These are phyloP conservation scores for Falcunculus frontatus DNA, from an alignment of 2,113 vertebrate genomes.

Conservation along the genomic window DNA sequence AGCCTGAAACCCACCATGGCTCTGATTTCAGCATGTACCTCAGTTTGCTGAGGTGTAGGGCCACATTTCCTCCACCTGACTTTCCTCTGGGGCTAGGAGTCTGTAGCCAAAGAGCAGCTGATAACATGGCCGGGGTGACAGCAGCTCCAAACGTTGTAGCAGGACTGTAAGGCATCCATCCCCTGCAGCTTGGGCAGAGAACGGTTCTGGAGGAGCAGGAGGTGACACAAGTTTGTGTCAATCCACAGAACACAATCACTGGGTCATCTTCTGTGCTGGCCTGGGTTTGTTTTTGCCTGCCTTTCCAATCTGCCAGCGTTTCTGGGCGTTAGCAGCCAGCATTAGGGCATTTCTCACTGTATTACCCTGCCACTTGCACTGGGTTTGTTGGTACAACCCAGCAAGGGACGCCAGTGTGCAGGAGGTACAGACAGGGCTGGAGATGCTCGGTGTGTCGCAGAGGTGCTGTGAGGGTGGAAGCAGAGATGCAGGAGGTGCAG, in stretches of 20 bases:
- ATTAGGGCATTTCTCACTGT: background rate
- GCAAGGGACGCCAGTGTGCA: fast-evolving
- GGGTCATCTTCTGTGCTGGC: background rate
- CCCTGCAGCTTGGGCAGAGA: background rate
- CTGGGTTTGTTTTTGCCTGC: background rate
- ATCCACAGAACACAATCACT: background rate
- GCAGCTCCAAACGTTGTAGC: background rate
- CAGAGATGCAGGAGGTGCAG: background rate
- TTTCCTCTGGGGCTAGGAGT: background rate
- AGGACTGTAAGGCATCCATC: background rate
- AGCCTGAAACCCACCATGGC: background rate
- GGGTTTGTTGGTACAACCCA: background rate
- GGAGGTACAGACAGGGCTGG: background rate
- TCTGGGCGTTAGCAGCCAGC: background rate
- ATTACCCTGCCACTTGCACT: background rate
- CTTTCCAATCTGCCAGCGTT: background rate
- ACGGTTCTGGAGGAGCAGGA: background rate
- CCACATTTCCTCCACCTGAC: background rate
- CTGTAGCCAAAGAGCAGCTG: background rate
- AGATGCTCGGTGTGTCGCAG: fast-evolving
- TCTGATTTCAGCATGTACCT: background rate
- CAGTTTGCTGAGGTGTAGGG: background rate
- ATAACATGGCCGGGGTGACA: background rate
- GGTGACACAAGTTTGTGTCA: background rate
- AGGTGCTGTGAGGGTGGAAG: background rate